A percentile compares a stretch with the other conserved stretches of the same genome.
These are phyloP conservation scores for Heliconius hermathena DNA, from an alignment of 1,140 invertebrate genomes.

Conservation along the genomic window DNA sequence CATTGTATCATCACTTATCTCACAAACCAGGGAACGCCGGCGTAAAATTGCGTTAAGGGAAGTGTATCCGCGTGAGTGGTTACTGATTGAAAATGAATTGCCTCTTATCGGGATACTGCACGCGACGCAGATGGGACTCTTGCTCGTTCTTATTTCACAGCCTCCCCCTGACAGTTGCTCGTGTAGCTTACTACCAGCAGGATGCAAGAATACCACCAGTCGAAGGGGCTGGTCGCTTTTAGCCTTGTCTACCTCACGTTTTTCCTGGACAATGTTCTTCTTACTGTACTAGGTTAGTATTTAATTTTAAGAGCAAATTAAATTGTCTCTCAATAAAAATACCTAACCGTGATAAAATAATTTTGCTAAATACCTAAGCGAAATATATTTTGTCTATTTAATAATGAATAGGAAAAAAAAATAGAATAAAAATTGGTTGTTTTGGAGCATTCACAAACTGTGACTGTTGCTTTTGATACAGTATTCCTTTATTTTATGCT, in stretches of 20 bases:
- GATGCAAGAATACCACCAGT: slow-evolving; percentile 36
- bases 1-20: slow-evolving; percentile 27
- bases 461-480: too few relatives aligned
- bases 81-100: slow-evolving; percentile 60
- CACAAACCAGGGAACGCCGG: slow-evolving; percentile 27
- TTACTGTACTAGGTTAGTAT: slow-evolving; percentile 90
- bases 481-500: too few relatives aligned
- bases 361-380: too few relatives aligned
- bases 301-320: not conserved
- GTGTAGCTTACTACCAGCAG: slow-evolving; percentile 13
- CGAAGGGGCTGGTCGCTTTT: slow-evolving; percentile 66
- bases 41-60: slow-evolving; percentile 57
- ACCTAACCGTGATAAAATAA: too few relatives aligned
- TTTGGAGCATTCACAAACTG: too few relatives aligned
- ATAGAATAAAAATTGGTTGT: too few relatives aligned
- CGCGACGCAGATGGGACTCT: slow-evolving; percentile 26
- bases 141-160: not conserved
- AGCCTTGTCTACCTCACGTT: slow-evolving; percentile 85
- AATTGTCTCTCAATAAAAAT: not conserved
- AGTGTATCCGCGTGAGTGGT: slow-evolving; percentile 53
- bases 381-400: too few relatives aligned
- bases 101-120: slow-evolving; percentile 48
- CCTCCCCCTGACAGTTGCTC: not conserved
- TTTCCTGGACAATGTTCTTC: slow-evolving; percentile 88
- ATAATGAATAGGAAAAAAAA: too few relatives aligned